These are phyloP conservation scores for Cyprinodon variegatus DNA, from an alignment of 2,113 vertebrate genomes.

Conservation along the genomic window DNA sequence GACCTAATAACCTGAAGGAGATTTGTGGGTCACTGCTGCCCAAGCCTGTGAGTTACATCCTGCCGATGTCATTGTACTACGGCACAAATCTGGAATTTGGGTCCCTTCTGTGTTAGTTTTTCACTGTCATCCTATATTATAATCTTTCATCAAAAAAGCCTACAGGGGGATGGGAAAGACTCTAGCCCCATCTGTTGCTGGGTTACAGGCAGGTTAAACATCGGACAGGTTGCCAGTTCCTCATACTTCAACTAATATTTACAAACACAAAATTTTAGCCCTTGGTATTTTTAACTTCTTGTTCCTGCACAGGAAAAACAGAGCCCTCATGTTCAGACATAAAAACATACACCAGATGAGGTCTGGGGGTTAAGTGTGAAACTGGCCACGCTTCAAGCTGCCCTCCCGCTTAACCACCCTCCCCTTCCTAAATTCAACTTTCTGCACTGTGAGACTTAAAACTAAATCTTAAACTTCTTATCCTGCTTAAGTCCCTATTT, in stretches of 20 bases:
- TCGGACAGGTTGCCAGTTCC: neutral
- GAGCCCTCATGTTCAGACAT: neutral
- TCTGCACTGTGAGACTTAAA: conserved; percentile 24
- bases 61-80: neutral
- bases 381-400: conserved; percentile 5
- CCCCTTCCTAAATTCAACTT: conserved; percentile 16
- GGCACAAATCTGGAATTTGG: neutral
- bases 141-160: neutral
- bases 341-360: conserved; percentile 8
- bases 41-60: neutral
- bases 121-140: neutral
- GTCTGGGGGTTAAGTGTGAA: conserved; percentile 6
- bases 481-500: conserved; percentile 49
- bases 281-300: conserved; percentile 9
- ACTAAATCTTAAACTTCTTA: conserved; percentile 54
- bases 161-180: neutral
- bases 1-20: neutral
- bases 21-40: neutral
- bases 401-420: conserved; percentile 4
- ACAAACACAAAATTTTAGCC: conserved; percentile 9
- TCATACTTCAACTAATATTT: neutral
- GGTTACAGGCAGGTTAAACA: neutral
- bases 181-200: neutral
- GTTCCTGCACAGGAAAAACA: conserved; percentile 21
- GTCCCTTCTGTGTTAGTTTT: neutral